These are phyloP conservation scores for Platycercus adscitus DNA, from an alignment of 2,113 vertebrate species.

Conservation along the genomic window DNA sequence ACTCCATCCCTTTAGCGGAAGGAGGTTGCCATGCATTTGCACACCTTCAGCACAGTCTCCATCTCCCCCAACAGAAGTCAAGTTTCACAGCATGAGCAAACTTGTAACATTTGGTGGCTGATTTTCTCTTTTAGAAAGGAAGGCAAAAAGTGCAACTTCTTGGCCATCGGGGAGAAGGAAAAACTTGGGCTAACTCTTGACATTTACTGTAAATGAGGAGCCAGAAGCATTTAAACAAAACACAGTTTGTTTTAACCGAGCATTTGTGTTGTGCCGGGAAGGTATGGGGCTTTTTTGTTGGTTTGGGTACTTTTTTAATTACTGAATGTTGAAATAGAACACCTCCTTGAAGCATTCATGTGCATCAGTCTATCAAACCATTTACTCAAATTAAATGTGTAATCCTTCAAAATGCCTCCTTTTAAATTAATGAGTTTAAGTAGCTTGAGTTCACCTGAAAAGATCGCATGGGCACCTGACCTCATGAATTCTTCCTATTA, in stretches of 20 bases:
- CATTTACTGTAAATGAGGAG: conserved; percentile 14
- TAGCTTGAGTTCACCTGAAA: conserved; percentile 86
- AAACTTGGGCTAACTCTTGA: neutral
- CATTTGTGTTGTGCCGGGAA: conserved; percentile 5
- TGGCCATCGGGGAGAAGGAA: neutral
- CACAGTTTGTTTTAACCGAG: conserved; percentile 24
- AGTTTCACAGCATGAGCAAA: neutral
- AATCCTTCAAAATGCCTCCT: conserved; percentile 87
- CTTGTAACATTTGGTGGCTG: neutral
- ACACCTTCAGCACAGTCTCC: neutral
- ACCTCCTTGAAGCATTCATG: conserved; percentile 83
- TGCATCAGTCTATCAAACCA: conserved; percentile 86
- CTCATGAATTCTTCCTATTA: conserved; percentile 79
- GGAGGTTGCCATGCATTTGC: neutral
- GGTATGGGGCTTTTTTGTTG: conserved; percentile 53
- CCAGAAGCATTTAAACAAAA: conserved; percentile 38
- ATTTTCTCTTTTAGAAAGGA: neutral
- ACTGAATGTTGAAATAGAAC: conserved; percentile 80
- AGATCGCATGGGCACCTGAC: conserved; percentile 79
- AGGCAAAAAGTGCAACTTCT: neutral
- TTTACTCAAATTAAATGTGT: conserved; percentile 89
- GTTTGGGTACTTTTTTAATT: conserved; percentile 73
- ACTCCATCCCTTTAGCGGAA: conserved; percentile 17
- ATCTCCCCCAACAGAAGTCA: neutral
- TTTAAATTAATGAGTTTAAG: conserved; percentile 89